Evolutionary conservation across 2,797 vertebrate genomes (phyloP).

Genomic region (Sitta carolinensis): DNA sequence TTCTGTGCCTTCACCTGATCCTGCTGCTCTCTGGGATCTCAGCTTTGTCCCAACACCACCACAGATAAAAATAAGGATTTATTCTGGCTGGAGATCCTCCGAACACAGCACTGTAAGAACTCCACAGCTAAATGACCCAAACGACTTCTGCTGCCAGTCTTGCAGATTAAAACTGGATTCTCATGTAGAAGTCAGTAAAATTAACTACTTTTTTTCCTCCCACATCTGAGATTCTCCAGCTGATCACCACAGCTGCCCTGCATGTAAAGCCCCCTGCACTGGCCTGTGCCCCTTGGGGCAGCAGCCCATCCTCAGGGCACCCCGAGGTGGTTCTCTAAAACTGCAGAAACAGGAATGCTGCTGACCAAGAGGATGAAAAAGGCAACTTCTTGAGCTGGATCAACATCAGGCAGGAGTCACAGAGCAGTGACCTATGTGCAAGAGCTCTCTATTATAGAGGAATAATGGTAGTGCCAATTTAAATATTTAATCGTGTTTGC

Average conservation of each 20-base stretch:
- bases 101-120: not conserved
- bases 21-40: not conserved
- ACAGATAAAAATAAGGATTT: not conserved
- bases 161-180: not conserved
- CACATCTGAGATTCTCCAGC: not conserved
- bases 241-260: not conserved
- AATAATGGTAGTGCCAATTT: not conserved
- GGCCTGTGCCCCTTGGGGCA: not conserved
- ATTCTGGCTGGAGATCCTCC: not conserved
- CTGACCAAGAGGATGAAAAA: not conserved
- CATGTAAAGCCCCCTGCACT: not conserved
- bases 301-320: not conserved
- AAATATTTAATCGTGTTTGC: not conserved
- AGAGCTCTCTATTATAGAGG: not conserved
- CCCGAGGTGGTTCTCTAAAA: not conserved
- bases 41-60: not conserved
- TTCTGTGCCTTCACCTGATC: not conserved
- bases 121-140: not conserved
- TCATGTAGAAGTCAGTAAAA: not conserved
- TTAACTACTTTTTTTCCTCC: not conserved
- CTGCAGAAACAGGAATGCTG: accelerated
- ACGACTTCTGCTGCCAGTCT: not conserved
- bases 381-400: not conserved
- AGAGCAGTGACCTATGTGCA: not conserved
- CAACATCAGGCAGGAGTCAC: not conserved